Evolutionary conservation across 1,140 invertebrate species (phyloP), one percentile per base, ranked within the genome.

Genomic region (Monomorium pharaonis): DNA sequence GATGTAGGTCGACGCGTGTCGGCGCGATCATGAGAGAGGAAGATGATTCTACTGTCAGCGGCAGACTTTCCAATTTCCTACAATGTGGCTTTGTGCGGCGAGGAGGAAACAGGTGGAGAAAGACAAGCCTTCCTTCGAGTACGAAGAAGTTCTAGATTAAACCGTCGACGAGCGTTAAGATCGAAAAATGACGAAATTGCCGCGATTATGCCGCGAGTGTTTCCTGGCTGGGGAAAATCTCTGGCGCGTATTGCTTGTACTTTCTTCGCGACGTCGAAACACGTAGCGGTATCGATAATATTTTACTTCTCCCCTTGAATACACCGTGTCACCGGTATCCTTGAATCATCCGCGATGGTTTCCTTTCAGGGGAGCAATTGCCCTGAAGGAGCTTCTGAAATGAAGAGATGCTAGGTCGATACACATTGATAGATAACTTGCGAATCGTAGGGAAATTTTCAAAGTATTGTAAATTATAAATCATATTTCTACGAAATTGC

Each of bases 51-150:
- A 74, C 78, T 74, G 78, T 83, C 78, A 81, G 78, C 12, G 49
- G 65, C 78, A 83, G 78, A 83, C 78, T 83, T 83, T 83, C 67
- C 78, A 83, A 83, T 83, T 74, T 83, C 78, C 78, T 83, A 83
- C 67, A 83, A 83, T 83, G 78, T 74, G 78, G 67, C 78, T 83
- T 83, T 83, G 51, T 44, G 21, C 51, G 78, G n/a, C 67, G 51
- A 47, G 16, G 54, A 74, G 51, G 67, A 58, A 60, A 9, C 7
- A 42, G 9, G 54, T 18, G 33, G 24, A 27, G 24, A 58, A 74
- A 72, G 65, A 58, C 65, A 70, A 81, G 67, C 67, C 65, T 67
- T 47, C 14, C 3, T n/a, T n/a, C 21, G 51, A 42, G 24, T 24
- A 21, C 54, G 51, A 83, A 42, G 65, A 58, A 83, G 14, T 47